A percentile compares a stretch with the other conserved stretches of the same genome.
Conservation (phyloP, 2,888 invertebrate genomes). For the Margaritifera margaritifera region DNA sequence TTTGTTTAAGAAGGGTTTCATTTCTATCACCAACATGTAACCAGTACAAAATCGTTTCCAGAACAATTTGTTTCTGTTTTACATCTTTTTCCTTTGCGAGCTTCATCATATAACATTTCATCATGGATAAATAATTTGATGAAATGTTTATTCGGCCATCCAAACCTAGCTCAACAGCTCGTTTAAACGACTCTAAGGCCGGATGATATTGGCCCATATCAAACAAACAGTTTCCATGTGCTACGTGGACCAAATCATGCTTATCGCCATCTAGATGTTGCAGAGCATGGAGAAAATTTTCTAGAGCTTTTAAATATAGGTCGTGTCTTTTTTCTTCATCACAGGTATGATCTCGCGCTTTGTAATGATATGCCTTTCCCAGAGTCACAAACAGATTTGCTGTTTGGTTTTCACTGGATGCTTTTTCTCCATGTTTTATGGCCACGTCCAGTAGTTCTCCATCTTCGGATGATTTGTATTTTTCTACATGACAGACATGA, state of each 20-base stretch:
- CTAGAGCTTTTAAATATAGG: slow-evolving; percentile 3
- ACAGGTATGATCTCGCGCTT: neutral
- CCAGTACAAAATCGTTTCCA: too few species aligned
- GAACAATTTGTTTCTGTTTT: too few species aligned
- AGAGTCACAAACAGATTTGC: neutral
- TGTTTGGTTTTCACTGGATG: neutral
- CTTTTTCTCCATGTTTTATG: neutral
- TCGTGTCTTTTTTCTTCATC: neutral
- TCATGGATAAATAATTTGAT: too few species aligned
- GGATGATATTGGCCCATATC: slow-evolving; percentile 10
- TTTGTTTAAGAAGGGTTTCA: too few species aligned
- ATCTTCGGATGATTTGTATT: too few species aligned
- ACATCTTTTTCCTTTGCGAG: too few species aligned
- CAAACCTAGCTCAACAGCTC: slow-evolving; percentile 1
- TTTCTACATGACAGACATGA: too few species aligned
- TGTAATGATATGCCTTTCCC: slow-evolving; percentile 3
- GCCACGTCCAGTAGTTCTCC: too few species aligned
- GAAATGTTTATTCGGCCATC: too few species aligned
- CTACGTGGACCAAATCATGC: neutral
- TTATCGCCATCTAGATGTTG: slow-evolving; percentile 8
- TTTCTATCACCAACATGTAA: too few species aligned
- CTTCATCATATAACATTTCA: too few species aligned
- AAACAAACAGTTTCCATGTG: slow-evolving; percentile 9
- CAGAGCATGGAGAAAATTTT: slow-evolving; percentile 6
- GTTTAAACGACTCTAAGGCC: slow-evolving; percentile 10